Conservation (phyloP, 1,140 invertebrate species). For the Euura lappo region DNA sequence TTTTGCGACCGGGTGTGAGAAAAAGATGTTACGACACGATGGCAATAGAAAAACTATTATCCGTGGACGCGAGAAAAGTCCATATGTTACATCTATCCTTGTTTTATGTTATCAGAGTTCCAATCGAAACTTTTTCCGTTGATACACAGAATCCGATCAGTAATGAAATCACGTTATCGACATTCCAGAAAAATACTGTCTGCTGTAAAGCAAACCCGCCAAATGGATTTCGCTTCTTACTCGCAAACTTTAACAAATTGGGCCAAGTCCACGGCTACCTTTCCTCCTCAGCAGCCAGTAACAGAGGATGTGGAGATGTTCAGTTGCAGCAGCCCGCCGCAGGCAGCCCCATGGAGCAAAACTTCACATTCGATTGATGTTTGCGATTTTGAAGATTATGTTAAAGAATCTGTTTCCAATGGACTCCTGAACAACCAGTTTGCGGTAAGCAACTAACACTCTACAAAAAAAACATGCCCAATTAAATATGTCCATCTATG, state of each 20-base stretch:
- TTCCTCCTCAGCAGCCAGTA: not conserved
- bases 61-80: not conserved
- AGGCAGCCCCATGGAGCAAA: not conserved
- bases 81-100: too few species aligned
- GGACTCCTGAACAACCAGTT: constrained; percentile 35
- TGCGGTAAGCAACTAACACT: constrained; percentile 25
- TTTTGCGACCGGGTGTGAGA: too few species aligned
- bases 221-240: not conserved
- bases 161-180: not conserved
- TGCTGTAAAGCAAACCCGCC: not conserved
- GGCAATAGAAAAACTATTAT: not conserved
- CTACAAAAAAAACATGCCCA: not conserved
- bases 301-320: not conserved
- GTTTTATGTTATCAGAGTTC: not conserved
- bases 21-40: not conserved
- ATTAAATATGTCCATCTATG: not conserved
- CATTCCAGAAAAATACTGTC: not conserved
- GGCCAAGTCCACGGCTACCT: not conserved
- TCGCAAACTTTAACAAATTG: not conserved
- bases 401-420: constrained; percentile 32
- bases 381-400: constrained; percentile 41
- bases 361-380: constrained; percentile 24
- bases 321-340: not conserved
- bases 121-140: not conserved
- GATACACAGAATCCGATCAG: not conserved